These are phyloP conservation scores for Tragopan temminckii DNA, from an alignment of 2,797 vertebrate species.

Conservation along the genomic window DNA sequence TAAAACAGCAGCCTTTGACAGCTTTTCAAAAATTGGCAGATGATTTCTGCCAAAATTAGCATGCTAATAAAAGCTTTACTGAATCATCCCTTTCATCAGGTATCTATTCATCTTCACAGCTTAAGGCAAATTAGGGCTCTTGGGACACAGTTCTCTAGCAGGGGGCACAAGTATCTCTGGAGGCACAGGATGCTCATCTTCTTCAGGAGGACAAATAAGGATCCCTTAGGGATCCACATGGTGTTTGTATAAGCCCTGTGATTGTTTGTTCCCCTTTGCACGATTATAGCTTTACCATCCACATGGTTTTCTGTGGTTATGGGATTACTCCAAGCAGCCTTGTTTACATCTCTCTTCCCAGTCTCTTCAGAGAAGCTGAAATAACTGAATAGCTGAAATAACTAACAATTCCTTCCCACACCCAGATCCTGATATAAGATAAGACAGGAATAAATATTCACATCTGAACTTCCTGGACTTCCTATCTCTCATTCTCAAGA, in stretches of 20 bases:
- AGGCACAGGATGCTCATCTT: neutral
- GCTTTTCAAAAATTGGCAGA: neutral
- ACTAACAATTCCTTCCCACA: no score
- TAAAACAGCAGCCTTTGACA: neutral
- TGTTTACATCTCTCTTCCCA: neutral
- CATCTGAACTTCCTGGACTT: no score
- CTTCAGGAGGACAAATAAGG: neutral
- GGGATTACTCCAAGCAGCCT: neutral
- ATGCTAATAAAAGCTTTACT: neutral
- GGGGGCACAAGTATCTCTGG: neutral
- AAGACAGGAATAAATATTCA: no score
- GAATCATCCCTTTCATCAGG: neutral
- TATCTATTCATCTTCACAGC: neutral
- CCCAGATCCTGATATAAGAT: no score
- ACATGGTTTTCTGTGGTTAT: neutral
- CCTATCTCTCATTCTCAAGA: no score
- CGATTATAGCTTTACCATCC: neutral
- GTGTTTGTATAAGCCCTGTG: neutral
- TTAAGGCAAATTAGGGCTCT: neutral
- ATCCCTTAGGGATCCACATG: neutral
- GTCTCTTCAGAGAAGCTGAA: neutral
- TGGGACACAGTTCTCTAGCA: neutral
- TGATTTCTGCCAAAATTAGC: slow-evolving; percentile 6
- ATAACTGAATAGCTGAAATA: no score
- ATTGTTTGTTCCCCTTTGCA: neutral